Evolutionary conservation across 2,113 vertebrate genomes (phyloP), one percentile per base, ranked within the genome.

Genomic region (Monopterus albus): DNA sequence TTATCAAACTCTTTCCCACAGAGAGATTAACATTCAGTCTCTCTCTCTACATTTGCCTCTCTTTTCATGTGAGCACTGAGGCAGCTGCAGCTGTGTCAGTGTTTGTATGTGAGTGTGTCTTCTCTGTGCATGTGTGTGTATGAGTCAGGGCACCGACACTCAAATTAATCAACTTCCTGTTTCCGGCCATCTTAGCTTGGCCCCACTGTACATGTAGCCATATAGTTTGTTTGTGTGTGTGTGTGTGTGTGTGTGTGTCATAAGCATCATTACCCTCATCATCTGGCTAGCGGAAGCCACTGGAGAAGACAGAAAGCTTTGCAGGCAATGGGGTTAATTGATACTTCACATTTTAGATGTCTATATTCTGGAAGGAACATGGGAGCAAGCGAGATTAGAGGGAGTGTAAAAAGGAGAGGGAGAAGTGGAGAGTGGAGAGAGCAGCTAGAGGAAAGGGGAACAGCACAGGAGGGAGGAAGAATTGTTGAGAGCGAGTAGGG

Each of bases 111-210:
- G 39, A 21, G 69, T 51, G 72, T 51, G 42, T 84, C 62, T 62
- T 49, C 43, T 60, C 49, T 40, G 65, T 80, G 63, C 51, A 39
- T 49, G 70, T 80, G 28, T 49, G 78, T 59, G 59, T 63, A 50
- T 75, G 72, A 85, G 66, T 80, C 66, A 68, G 68, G 70, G 78
- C 78, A 78, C 57, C 58, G 39, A 67, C 8, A 45, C 85, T 86
- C 84, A 78, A 88, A 91, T 91, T 90, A 91, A 90, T 90, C 84
- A 78, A 89, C 88, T 91, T 92, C 89, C 87, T 87, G 86, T 87
- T 84, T 91, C 84, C 71, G 82, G 76, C 58, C 71, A 79, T 85
- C 87, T 91, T 84, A 90, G 90, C 88, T 82, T 4, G 50, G 73
- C 66, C 81, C 57, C 70, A 33, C 17, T 2, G n/a, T 65, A 67